phyloP scores from a whole-genome alignment of 2,797 vertebrate species.

The Sternotherus odoratus region DNA sequence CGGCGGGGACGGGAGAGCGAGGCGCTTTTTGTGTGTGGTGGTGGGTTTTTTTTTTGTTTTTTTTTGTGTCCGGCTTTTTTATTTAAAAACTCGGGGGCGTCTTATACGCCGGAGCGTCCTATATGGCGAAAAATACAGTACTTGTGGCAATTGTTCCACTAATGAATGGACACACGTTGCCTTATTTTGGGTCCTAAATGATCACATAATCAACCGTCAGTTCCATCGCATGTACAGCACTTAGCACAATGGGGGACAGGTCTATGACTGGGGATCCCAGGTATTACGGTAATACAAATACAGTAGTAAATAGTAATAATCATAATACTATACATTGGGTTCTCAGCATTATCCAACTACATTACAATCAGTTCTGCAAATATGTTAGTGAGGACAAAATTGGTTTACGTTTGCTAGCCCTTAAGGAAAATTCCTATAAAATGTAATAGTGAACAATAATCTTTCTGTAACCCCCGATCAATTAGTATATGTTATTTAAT shows the following conservation, averaged over 20 bases:
- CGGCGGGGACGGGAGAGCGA: too few relatives aligned
- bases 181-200: background rate
- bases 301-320: background rate
- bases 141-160: background rate
- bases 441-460: background rate
- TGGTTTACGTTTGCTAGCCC: background rate
- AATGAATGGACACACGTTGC: background rate
- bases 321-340: background rate
- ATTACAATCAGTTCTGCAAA: background rate
- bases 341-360: background rate
- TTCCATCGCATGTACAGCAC: background rate
- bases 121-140: too few relatives aligned
- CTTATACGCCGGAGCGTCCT: too few relatives aligned
- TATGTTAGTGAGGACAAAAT: background rate
- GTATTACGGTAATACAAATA: background rate
- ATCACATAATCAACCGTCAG: background rate
- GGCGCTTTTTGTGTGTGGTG: too few relatives aligned
- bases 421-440: background rate
- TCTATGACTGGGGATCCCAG: background rate
- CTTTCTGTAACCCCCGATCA: background rate
- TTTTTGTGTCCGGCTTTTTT: too few relatives aligned
- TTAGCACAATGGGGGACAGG: background rate
- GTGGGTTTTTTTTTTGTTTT: too few relatives aligned
- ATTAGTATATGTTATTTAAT: background rate
- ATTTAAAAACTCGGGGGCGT: too few relatives aligned